phyloP scores from a whole-genome alignment of 2,113 vertebrate genomes.

The Nanorana parkeri region DNA sequence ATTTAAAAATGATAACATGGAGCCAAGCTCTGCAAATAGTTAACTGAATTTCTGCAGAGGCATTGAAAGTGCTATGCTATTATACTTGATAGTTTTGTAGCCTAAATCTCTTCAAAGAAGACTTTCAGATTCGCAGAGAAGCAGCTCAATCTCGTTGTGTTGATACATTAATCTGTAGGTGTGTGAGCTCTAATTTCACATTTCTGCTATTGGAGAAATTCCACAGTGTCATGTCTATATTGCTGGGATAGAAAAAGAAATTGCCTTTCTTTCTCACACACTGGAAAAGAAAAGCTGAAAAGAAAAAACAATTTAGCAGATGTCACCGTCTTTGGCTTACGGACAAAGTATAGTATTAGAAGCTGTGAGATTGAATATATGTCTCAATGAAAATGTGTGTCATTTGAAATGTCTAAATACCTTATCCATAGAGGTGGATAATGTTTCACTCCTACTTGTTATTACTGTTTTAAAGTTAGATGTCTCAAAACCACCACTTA shows the following conservation, averaged over 20 bases:
- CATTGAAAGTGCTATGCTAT: conserved; percentile 10
- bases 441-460: not conserved
- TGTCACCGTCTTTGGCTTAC: conserved; percentile 33
- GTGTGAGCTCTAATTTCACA: conserved; percentile 53
- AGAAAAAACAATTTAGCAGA: conserved; percentile 51
- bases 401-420: conserved; percentile 25
- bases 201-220: conserved; percentile 41
- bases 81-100: conserved; percentile 42
- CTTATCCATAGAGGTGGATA: conserved; percentile 1
- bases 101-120: conserved; percentile 50
- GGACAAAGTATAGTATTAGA: conserved; percentile 46
- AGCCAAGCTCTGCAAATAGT: not conserved
- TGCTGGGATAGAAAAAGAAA: conserved; percentile 36
- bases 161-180: conserved; percentile 57
- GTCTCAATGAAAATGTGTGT: conserved; percentile 25
- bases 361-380: conserved; percentile 35
- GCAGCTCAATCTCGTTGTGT: conserved; percentile 41
- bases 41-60: not conserved
- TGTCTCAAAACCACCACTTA: no score
- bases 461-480: not conserved
- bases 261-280: conserved; percentile 31
- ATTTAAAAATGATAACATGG: no score
- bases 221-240: conserved; percentile 46
- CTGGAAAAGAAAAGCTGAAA: conserved; percentile 49
- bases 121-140: conserved; percentile 6